Conservation (phyloP, 2,113 vertebrate species). For the Microtus richardsoni region DNA sequence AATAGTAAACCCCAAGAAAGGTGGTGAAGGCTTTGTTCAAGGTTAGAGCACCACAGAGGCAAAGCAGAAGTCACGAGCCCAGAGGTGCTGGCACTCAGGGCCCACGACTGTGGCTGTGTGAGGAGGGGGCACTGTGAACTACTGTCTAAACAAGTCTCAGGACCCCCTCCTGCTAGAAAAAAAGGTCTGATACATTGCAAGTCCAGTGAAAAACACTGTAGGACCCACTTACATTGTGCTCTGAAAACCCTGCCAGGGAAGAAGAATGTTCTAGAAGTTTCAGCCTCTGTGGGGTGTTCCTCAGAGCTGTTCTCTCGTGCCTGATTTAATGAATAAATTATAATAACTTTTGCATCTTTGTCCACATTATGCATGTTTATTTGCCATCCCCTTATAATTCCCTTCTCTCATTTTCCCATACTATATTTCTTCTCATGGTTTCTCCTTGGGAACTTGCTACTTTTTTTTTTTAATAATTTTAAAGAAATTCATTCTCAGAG, state of each 20-base stretch:
- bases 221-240: rapidly evolving
- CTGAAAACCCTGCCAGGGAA: slow-evolving; percentile 10
- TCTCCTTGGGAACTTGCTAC: background rate
- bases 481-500: background rate
- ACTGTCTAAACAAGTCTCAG: background rate
- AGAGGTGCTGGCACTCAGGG: background rate
- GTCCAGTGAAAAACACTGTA: rapidly evolving
- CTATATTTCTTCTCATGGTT: slow-evolving; percentile 62
- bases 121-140: background rate
- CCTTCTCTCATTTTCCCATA: background rate
- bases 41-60: background rate
- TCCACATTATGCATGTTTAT: slow-evolving; percentile 52
- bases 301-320: background rate
- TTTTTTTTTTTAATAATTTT: background rate
- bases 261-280: slow-evolving; percentile 52
- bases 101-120: background rate
- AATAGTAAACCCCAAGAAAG: background rate
- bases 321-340: slow-evolving; percentile 75
- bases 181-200: background rate
- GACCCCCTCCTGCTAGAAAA: background rate
- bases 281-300: slow-evolving; percentile 50
- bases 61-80: background rate
- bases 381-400: background rate
- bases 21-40: background rate
- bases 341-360: slow-evolving; percentile 73